phyloP scores from a whole-genome alignment of 2,888 invertebrate genomes.

The Acrobasis suavella region DNA sequence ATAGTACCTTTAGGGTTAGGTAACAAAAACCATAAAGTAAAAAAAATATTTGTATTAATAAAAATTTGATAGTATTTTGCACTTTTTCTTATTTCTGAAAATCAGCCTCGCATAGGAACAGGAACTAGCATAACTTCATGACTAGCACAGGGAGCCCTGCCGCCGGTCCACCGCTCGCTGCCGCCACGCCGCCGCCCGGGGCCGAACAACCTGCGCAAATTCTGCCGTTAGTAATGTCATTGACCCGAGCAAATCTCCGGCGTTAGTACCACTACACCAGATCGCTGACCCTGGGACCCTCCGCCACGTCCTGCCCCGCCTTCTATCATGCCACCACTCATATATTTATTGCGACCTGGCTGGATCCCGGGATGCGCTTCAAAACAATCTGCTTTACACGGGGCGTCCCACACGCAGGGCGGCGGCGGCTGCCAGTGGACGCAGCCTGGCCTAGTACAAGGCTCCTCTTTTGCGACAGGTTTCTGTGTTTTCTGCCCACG shows the following conservation, averaged over 20 bases:
- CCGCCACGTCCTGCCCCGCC: not conserved
- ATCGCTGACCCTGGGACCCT: not conserved
- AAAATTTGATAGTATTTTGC: constrained; percentile 35
- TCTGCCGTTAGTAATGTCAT: constrained; percentile 57
- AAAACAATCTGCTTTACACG: constrained; percentile 74
- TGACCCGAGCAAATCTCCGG: constrained; percentile 35
- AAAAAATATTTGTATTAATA: constrained; percentile 35
- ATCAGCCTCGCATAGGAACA: constrained; percentile 25
- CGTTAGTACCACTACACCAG: constrained; percentile 30
- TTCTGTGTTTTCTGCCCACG: constrained; percentile 42
- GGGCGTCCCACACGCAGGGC: constrained; percentile 68
- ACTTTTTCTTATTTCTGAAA: constrained; percentile 38
- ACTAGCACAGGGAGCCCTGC: constrained; percentile 63
- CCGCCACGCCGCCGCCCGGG: constrained; percentile 44
- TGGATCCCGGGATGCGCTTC: constrained; percentile 58
- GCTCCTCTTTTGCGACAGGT: constrained; percentile 47
- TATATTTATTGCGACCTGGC: constrained; percentile 55
- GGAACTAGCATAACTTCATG: constrained; percentile 68
- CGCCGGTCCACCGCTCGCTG: constrained; percentile 48
- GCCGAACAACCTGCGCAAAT: constrained; percentile 68
- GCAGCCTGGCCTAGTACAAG: constrained; percentile 64
- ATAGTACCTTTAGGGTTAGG: no score
- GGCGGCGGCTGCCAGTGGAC: constrained; percentile 70
- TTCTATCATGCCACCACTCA: constrained; percentile 35
- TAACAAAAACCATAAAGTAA: not conserved